Conservation (phyloP, 1,140 invertebrate species). For the Musca vetustissima region DNA sequence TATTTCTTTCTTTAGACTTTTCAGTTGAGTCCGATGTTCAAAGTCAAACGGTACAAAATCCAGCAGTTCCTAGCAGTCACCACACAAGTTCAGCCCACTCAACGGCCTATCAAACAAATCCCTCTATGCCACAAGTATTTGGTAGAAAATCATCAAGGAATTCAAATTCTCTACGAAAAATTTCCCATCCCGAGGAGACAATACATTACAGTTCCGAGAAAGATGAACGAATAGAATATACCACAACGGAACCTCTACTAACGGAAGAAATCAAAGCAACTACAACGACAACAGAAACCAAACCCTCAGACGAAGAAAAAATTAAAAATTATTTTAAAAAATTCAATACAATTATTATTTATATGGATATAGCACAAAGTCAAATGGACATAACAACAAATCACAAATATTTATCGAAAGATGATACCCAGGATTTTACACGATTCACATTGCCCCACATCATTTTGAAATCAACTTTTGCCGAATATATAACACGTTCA, state of each 20-base stretch:
- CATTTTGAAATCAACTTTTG: constrained; percentile 30
- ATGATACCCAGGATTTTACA: background rate
- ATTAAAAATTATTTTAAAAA: constrained; percentile 29
- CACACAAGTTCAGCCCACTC: background rate
- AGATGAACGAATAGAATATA: constrained; percentile 39
- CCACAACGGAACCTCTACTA: constrained; percentile 16
- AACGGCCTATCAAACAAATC: background rate
- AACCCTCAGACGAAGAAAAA: background rate
- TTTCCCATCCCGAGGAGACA: constrained; percentile 43
- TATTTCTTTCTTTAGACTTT: background rate
- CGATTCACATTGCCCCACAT: constrained; percentile 14
- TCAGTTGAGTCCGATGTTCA: background rate
- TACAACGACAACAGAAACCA: no score
- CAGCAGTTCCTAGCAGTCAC: background rate
- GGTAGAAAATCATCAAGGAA: constrained; percentile 25
- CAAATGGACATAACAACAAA: constrained; percentile 40
- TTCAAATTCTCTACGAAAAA: constrained; percentile 25
- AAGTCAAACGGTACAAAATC: constrained; percentile 12
- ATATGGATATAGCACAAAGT: constrained; percentile 36
- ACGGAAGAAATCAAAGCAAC: background rate
- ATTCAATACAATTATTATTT: constrained; percentile 34
- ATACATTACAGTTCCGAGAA: constrained; percentile 48
- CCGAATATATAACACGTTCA: constrained; percentile 37
- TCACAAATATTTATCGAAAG: constrained; percentile 29
- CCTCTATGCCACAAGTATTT: constrained; percentile 2